These are phyloP conservation scores for Platycheirus rosarum DNA, from an alignment of 2,888 invertebrate species.

Conservation along the genomic window DNA sequence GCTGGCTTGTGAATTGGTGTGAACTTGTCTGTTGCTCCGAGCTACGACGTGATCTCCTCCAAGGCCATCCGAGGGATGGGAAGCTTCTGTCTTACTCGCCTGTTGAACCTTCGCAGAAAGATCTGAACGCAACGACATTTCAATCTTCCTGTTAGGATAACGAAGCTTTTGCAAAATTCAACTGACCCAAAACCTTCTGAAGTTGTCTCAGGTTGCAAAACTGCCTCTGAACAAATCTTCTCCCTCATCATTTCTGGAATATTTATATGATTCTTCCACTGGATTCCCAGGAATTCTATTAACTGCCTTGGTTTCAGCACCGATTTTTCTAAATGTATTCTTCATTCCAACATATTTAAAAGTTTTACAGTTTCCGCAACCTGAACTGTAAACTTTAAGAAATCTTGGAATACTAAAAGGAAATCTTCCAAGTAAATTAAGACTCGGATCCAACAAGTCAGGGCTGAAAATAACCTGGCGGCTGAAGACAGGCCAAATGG, in stretches of 20 bases:
- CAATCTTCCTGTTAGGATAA: constrained; percentile 17
- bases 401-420: neutral
- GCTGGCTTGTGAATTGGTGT: neutral
- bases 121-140: constrained; percentile 19
- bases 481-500: constrained; percentile 38
- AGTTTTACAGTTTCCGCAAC: constrained; percentile 27
- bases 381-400: neutral
- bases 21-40: neutral
- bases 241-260: no score
- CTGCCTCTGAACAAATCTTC: neutral
- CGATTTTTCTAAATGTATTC: constrained; percentile 9
- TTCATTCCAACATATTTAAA: constrained; percentile 1
- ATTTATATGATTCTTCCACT: neutral
- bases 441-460: constrained; percentile 14
- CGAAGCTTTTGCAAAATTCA: constrained; percentile 13
- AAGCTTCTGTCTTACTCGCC: constrained; percentile 4
- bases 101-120: constrained; percentile 5
- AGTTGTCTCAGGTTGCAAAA: constrained; percentile 1
- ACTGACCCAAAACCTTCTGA: neutral
- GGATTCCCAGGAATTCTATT: neutral
- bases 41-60: constrained; percentile 15
- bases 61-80: constrained; percentile 6
- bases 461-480: constrained; percentile 26
- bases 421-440: constrained; percentile 40
- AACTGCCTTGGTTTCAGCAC: constrained; percentile 3